Base-by-base conservation (phyloP, 2,888 invertebrate species). In the Synergus laeviventris region DNA sequence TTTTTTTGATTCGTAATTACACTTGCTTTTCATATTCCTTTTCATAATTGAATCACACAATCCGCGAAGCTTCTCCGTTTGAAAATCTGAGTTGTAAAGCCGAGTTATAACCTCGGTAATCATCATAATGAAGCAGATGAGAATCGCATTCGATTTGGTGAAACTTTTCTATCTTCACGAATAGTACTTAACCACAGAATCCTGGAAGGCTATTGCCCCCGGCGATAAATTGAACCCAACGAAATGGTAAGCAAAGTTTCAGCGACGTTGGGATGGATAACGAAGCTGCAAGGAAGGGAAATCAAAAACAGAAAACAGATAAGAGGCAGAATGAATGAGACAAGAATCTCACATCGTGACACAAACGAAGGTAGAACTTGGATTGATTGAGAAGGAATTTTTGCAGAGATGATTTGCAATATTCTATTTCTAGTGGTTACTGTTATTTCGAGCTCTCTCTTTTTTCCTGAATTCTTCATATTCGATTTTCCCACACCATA, bases 201-300 rank as follows among this genome's bases (percentile, higher is more conserved):
- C 78, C 78, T 77, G 75, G 76, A 78, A 76, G 76, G 75, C 78
- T 76, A 76, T 79, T 76, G 76, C 81, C 79, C 70, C 76, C 78
- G 79, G 81, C 82, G 83, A 85, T 82, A 83, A 85, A 85, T 85
- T 83, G 83, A 81, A 84, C 79, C 79, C 79, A 81, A 78, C 81
- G 80, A 84, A 85, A 83, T 79, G 77, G 80, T 81, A 79, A 83
- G 83, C 78, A 81, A 86, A 85, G 83, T 86, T 84, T 74, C 79
- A 81, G 81, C 79, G 80, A 81, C 78, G 77, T 75, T 76, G 79
- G 75, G 76, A 77, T 75, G 74, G 81, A 78, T 81, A 81, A 77
- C 77, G 75, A 24, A 73, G 18, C 24, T 49, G 77, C 75, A 60
- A 64, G 45, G 74, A 54, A 75, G 74, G 75, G 60, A 49, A 62